These are phyloP conservation scores for Petrolisthes cinctipes DNA, from an alignment of 2,888 invertebrate species.

Conservation along the genomic window DNA sequence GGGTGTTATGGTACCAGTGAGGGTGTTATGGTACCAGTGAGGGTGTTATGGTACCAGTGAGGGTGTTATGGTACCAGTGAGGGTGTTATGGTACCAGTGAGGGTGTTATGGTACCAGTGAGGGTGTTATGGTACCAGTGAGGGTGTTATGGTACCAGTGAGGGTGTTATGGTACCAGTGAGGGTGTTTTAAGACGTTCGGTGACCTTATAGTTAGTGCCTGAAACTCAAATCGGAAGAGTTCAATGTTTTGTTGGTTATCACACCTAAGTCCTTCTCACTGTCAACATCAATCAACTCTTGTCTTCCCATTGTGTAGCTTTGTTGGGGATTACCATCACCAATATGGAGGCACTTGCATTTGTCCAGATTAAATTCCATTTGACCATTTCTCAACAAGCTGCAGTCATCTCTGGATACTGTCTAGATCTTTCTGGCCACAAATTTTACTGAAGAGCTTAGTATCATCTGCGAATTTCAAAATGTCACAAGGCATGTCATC, in stretches of 20 bases:
- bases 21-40: too few relatives aligned
- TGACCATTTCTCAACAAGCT: not conserved
- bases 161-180: too few relatives aligned
- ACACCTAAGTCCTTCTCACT: conserved; percentile 8
- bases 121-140: too few relatives aligned
- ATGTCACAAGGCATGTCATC: not conserved
- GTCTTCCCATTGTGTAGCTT: not conserved
- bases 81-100: too few relatives aligned
- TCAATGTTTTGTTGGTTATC: not conserved
- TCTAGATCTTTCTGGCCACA: not conserved
- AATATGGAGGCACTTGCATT: conserved; percentile 17
- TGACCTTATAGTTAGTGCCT: too few relatives aligned
- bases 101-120: too few relatives aligned
- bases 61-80: too few relatives aligned
- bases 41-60: too few relatives aligned
- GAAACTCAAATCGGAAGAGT: too few relatives aligned
- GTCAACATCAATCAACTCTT: not conserved
- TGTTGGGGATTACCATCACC: conserved; percentile 13
- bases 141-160: too few relatives aligned
- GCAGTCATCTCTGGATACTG: conserved; percentile 4
- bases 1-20: too few relatives aligned
- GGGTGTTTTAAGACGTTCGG: too few relatives aligned
- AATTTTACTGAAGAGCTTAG: conserved; percentile 21
- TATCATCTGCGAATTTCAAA: conserved; percentile 24
- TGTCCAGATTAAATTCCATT: conserved; percentile 20